These are phyloP conservation scores for Myiagra hebetior DNA, from an alignment of 2,113 vertebrate species.

Conservation along the genomic window DNA sequence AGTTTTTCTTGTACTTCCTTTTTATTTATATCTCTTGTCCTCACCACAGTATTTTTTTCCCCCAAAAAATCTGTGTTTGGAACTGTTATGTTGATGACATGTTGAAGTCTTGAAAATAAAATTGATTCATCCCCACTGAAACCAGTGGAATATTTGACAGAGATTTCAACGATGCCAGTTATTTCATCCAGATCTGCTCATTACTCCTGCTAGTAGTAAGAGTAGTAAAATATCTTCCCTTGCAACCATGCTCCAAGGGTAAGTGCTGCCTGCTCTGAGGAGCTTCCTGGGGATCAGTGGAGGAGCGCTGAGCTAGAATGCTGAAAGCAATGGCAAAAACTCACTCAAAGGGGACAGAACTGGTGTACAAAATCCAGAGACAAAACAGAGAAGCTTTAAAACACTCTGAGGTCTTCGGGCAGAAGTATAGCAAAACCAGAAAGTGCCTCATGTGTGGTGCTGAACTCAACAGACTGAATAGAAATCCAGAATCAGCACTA, in stretches of 20 bases:
- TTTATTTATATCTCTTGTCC: neutral
- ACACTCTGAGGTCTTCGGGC: neutral
- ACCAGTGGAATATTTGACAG: neutral
- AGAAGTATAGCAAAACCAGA: neutral
- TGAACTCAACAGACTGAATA: neutral
- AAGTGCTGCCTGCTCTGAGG: neutral
- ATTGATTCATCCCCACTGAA: neutral
- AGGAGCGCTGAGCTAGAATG: neutral
- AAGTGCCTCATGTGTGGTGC: neutral
- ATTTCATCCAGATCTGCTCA: neutral
- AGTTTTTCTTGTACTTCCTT: neutral
- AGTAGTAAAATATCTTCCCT: neutral
- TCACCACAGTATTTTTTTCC: neutral
- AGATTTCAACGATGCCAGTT: neutral
- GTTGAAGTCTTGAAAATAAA: neutral
- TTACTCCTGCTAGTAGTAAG: neutral
- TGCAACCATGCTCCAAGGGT: neutral
- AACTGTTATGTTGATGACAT: neutral
- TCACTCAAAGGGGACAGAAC: neutral
- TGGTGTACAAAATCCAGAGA: neutral
- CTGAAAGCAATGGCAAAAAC: neutral
- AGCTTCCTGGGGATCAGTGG: neutral
- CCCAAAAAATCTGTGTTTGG: neutral
- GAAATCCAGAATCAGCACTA: neutral
- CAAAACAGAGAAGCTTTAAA: neutral